Evolutionary conservation across 2,888 invertebrate genomes (phyloP).

Genomic region (Rotaria sp.): DNA sequence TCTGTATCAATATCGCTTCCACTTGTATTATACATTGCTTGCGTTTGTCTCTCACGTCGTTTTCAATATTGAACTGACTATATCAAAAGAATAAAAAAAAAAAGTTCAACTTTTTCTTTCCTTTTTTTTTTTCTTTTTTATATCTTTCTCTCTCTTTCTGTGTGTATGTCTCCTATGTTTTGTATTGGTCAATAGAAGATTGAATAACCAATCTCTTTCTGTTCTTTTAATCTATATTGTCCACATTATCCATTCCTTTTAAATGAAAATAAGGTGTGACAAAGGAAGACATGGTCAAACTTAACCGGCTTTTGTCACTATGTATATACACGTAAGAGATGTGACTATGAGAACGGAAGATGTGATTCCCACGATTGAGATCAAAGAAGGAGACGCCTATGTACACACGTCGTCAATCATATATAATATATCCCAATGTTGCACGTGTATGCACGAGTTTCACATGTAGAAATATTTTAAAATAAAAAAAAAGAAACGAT

Average conservation of each 20-base stretch:
- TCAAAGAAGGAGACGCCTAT: constrained; percentile 14
- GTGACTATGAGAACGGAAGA: constrained; percentile 3
- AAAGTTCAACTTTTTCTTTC: no score
- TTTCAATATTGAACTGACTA: not conserved
- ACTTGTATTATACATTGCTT: not conserved
- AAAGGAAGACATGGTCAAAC: not conserved
- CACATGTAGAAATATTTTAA: not conserved
- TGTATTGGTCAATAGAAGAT: not conserved
- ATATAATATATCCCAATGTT: not conserved
- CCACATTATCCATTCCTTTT: not conserved
- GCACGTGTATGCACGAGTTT: not conserved
- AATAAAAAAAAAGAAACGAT: no score
- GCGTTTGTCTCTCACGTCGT: not conserved
- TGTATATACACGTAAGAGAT: constrained; percentile 8
- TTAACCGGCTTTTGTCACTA: constrained; percentile 17
- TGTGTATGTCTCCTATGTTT: not conserved
- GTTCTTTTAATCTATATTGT: not conserved
- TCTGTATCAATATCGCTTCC: not conserved
- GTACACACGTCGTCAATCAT: not conserved
- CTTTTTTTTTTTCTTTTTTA: no score
- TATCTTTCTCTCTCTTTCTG: not conserved
- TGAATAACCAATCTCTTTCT: not conserved
- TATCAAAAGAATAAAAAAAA: not conserved
- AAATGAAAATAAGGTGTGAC: not conserved
- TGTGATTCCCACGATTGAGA: constrained; percentile 19